Conservation (phyloP, 2,113 vertebrate genomes). For the Mustelus asterias region DNA sequence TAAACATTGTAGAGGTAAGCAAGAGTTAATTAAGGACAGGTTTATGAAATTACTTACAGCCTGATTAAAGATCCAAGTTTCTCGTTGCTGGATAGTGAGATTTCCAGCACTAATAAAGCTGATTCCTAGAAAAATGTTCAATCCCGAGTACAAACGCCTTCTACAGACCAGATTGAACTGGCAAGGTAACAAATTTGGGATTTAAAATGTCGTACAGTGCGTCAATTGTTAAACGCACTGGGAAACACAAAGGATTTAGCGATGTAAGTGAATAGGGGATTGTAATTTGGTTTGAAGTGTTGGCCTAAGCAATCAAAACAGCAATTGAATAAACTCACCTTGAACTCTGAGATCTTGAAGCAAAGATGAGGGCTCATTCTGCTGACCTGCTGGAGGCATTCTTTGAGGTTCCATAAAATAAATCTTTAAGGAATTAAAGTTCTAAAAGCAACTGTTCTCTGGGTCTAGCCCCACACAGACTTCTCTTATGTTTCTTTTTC, state of each 20-base stretch:
- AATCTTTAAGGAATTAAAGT: background rate
- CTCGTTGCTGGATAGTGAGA: background rate
- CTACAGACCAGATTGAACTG: background rate
- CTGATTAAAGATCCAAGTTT: background rate
- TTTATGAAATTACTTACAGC: background rate
- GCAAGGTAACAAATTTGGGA: background rate
- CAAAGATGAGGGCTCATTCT: background rate
- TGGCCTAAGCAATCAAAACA: background rate
- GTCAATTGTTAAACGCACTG: background rate
- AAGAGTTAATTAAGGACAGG: background rate
- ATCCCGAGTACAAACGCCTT: background rate
- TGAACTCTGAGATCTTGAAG: background rate
- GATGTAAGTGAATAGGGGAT: background rate
- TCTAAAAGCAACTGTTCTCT: background rate
- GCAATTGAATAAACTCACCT: background rate
- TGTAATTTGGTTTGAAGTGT: background rate
- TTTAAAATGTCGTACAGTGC: background rate
- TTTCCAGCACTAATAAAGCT: background rate
- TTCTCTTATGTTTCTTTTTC: background rate
- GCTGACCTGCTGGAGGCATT: background rate
- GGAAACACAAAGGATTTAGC: background rate
- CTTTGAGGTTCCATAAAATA: background rate
- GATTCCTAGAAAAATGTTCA: background rate
- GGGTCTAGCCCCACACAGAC: background rate
- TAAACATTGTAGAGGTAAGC: background rate